phyloP scores from a whole-genome alignment of 1,140 invertebrate genomes.

The Brachionus rotundiformis region DNA sequence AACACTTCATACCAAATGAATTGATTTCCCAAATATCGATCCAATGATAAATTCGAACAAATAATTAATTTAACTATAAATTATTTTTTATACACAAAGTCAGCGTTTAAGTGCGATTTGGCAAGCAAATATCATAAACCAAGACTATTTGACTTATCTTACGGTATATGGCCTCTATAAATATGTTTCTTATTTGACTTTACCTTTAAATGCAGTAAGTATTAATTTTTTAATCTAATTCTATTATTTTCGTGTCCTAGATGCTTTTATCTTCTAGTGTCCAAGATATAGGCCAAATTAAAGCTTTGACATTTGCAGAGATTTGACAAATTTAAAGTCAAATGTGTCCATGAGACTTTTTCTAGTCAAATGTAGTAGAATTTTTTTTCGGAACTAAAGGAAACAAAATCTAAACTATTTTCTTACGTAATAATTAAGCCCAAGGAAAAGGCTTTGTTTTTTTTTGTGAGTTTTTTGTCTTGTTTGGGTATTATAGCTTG shows the following conservation, averaged over 20 bases:
- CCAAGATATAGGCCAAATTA: neutral
- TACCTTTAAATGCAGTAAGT: neutral
- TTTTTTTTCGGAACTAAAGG: too few relatives aligned
- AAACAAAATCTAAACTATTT: too few relatives aligned
- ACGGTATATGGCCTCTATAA: neutral
- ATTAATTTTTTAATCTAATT: neutral
- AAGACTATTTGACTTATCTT: neutral
- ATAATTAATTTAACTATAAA: neutral
- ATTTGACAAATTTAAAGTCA: neutral
- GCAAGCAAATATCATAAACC: conserved; percentile 10
- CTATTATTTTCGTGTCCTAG: neutral
- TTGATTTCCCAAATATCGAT: neutral
- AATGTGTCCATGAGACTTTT: neutral
- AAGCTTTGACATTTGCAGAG: neutral
- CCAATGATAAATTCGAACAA: neutral
- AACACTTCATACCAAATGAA: neutral
- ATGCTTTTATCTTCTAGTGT: conserved; percentile 1
- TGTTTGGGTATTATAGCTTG: neutral
- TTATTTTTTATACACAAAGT: neutral
- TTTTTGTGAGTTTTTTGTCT: neutral
- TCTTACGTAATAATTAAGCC: neutral
- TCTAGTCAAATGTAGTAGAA: neutral
- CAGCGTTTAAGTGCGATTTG: conserved; percentile 3
- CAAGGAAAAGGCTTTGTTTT: neutral
- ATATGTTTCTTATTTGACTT: neutral